A percentile compares a stretch with the other conserved stretches of the same genome.
Evolutionary conservation across 2,797 vertebrate species (phyloP).

Genomic region (Rhynchotus rufescens): DNA sequence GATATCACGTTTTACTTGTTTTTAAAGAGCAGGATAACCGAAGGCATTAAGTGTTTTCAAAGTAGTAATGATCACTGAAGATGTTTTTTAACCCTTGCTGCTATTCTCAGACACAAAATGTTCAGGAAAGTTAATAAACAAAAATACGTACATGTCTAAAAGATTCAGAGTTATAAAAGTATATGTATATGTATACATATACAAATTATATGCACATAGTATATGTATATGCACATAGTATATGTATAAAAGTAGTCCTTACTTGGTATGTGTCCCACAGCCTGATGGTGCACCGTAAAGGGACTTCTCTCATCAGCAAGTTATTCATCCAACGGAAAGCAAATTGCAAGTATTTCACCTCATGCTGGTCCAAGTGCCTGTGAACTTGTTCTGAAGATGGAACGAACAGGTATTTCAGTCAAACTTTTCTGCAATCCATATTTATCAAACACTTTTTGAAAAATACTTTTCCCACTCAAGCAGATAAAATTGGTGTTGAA

Average conservation of each 20-base stretch:
- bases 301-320: constrained; percentile 85
- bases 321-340: constrained; percentile 89
- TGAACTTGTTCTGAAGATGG: constrained; percentile 88
- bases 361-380: constrained; percentile 90
- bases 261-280: constrained; percentile 89
- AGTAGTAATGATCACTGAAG: neutral
- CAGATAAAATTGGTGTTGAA: neutral
- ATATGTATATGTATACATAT: no score
- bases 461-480: neutral
- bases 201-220: no score
- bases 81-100: neutral
- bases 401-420: constrained; percentile 43
- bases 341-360: constrained; percentile 86
- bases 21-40: neutral
- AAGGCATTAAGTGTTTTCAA: neutral
- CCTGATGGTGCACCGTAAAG: constrained; percentile 81
- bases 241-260: constrained; percentile 26
- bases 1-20: neutral
- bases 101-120: neutral
- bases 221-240: no score
- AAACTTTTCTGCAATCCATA: neutral
- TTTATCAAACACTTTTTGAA: neutral
- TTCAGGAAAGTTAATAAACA: neutral
- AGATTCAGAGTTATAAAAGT: neutral
- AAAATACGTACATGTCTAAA: neutral